These are phyloP conservation scores for Scyliorhinus canicula DNA, from an alignment of 2,797 vertebrate genomes.

Conservation along the genomic window DNA sequence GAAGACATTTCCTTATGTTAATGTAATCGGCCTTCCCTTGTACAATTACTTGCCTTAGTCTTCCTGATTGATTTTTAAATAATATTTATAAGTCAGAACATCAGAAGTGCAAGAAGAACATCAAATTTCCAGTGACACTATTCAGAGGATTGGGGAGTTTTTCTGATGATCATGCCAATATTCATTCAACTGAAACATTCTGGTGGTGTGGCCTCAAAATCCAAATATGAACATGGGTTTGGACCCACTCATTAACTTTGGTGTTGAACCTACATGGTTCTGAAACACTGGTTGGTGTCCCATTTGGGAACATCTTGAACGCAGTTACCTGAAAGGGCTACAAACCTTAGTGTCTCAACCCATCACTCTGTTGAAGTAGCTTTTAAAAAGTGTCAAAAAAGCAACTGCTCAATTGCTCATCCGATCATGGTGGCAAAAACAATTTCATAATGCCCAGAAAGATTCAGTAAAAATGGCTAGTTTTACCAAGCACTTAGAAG, in stretches of 20 bases:
- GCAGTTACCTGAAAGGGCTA: neutral
- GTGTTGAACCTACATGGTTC: neutral
- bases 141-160: neutral
- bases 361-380: neutral
- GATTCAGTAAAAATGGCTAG: neutral
- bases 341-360: neutral
- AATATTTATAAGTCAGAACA: neutral
- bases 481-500: neutral
- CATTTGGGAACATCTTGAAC: neutral
- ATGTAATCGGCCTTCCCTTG: neutral
- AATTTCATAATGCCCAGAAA: neutral
- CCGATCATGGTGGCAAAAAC: too few species aligned
- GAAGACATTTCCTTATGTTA: neutral
- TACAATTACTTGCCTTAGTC: neutral
- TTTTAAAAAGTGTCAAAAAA: neutral
- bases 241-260: neutral
- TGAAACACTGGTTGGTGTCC: neutral
- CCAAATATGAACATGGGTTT: neutral
- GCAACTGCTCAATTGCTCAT: neutral
- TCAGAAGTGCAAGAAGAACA: neutral
- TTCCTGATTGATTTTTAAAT: neutral
- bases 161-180: neutral
- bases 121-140: neutral
- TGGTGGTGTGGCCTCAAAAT: neutral
- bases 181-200: neutral